phyloP scores from a whole-genome alignment of 2,797 vertebrate genomes.

The Microtus obscurus region DNA sequence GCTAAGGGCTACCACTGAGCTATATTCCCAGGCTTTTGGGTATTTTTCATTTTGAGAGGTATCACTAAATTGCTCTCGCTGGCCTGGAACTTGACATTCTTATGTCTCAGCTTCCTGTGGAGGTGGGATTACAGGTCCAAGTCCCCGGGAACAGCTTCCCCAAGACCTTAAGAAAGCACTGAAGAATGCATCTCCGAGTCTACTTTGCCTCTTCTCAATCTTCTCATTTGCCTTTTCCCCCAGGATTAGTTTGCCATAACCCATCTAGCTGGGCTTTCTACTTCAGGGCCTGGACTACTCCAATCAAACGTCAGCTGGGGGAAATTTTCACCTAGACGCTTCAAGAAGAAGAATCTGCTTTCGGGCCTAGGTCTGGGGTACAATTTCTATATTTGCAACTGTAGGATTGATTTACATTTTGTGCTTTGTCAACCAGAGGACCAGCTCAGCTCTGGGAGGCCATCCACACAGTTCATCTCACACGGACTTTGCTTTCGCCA shows the following conservation, averaged over 20 bases:
- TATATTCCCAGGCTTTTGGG: neutral
- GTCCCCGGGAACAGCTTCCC: neutral
- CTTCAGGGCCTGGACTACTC: neutral
- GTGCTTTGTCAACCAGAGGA: neutral
- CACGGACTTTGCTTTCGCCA: neutral
- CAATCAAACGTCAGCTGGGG: neutral
- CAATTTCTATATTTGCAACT: neutral
- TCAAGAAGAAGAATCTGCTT: neutral
- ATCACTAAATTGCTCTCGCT: neutral
- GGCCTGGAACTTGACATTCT: neutral
- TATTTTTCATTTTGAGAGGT: neutral
- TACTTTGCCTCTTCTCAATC: neutral
- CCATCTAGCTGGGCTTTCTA: neutral
- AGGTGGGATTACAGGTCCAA: neutral
- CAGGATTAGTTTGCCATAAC: constrained; percentile 32
- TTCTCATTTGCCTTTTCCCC: constrained; percentile 15
- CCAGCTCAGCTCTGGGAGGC: neutral
- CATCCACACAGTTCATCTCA: neutral
- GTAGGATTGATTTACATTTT: neutral
- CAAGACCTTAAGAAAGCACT: constrained; percentile 44
- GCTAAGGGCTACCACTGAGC: neutral
- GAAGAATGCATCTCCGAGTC: constrained; percentile 11
- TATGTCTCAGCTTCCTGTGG: neutral
- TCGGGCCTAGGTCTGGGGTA: neutral
- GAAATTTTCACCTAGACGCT: neutral